Conservation (phyloP, 1,140 invertebrate genomes). For the Alviniconcha marisindica region DNA sequence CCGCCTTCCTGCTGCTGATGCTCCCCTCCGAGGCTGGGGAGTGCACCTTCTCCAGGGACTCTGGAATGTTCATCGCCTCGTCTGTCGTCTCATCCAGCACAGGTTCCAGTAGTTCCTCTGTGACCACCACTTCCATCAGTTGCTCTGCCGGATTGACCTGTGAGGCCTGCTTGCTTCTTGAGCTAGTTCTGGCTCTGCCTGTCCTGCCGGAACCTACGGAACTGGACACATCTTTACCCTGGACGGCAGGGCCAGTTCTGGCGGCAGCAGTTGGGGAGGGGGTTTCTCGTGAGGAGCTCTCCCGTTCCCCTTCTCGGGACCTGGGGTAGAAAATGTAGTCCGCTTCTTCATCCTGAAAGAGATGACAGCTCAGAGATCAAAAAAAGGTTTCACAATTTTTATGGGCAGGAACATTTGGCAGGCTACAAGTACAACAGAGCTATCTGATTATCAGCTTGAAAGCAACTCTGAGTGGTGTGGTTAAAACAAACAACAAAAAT, state of each 20-base stretch:
- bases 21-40: constrained; percentile 24
- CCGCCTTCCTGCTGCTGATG: constrained; percentile 4
- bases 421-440: too few relatives aligned
- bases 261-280: constrained; percentile 5
- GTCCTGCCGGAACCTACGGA: neutral
- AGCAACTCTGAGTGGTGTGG: too few relatives aligned
- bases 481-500: too few relatives aligned
- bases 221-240: too few relatives aligned
- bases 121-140: constrained; percentile 16
- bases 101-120: neutral
- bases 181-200: neutral
- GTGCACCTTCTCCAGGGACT: constrained; percentile 19
- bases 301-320: constrained; percentile 27
- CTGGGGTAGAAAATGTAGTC: constrained; percentile 55
- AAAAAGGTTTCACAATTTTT: too few relatives aligned
- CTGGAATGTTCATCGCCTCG: neutral
- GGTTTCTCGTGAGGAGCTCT: constrained; percentile 1
- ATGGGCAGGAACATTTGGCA: too few relatives aligned
- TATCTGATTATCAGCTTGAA: too few relatives aligned
- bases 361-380: neutral
- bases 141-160: neutral
- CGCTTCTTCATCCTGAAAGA: constrained; percentile 57
- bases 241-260: neutral
- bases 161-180: neutral
- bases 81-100: constrained; percentile 5